Conservation (phyloP, 2,113 vertebrate genomes). For the Gopherus evgoodei region DNA sequence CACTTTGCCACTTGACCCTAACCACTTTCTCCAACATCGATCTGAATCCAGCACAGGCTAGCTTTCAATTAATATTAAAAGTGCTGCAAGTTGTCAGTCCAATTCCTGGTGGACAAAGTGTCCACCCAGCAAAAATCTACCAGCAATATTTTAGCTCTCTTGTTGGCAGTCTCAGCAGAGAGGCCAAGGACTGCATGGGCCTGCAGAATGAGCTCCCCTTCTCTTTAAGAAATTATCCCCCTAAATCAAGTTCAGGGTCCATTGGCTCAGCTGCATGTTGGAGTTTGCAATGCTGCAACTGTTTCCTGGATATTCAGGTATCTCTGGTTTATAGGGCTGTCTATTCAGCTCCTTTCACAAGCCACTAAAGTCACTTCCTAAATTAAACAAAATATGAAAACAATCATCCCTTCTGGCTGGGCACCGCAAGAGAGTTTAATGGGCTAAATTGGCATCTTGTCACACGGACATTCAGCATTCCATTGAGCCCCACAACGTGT, state of each 20-base stretch:
- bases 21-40: not conserved
- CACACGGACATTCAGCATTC: accelerated
- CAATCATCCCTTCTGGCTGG: not conserved
- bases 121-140: conserved; percentile 36
- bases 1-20: not conserved
- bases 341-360: not conserved
- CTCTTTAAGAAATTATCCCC: conserved; percentile 38
- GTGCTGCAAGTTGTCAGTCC: not conserved
- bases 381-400: not conserved
- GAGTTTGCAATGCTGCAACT: accelerated
- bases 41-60: not conserved
- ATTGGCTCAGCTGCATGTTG: accelerated
- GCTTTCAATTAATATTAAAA: not conserved
- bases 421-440: conserved; percentile 16
- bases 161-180: conserved; percentile 39
- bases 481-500: not conserved
- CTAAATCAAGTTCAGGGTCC: conserved; percentile 43
- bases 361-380: not conserved
- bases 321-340: not conserved
- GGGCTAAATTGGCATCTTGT: conserved; percentile 15
- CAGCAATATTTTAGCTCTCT: conserved; percentile 57
- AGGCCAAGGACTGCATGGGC: conserved; percentile 59
- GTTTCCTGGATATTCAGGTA: accelerated
- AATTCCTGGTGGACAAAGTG: not conserved
- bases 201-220: conserved; percentile 53